phyloP scores from a whole-genome alignment of 92 coral and sea anemone genomes.

The Muricea muricata region DNA sequence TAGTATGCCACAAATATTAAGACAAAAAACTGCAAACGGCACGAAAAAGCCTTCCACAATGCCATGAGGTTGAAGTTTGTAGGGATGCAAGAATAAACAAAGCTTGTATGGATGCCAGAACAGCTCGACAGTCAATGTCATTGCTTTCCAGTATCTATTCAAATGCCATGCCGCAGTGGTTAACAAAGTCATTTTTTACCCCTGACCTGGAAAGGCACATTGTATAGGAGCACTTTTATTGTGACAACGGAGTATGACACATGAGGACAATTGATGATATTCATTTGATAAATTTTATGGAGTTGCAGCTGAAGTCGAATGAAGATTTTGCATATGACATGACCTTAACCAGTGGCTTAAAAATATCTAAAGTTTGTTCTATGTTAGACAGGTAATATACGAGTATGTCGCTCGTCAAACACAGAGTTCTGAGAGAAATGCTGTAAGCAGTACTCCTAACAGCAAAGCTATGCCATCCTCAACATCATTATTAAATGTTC shows the following conservation, averaged over 20 bases:
- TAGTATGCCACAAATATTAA: no score
- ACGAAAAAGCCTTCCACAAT: no score
- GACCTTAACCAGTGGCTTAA: constrained; percentile 28
- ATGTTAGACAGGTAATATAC: constrained; percentile 47
- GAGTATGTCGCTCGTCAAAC: constrained; percentile 20
- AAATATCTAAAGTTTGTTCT: constrained; percentile 49
- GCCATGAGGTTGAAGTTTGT: no score
- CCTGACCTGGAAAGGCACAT: constrained; percentile 40
- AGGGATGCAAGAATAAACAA: no score
- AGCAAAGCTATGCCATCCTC: no score
- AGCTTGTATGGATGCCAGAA: no score
- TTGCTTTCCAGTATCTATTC: no score
- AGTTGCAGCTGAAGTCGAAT: constrained; percentile 52
- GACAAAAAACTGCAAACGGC: no score
- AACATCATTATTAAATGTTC: no score
- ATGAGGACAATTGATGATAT: constrained; percentile 64
- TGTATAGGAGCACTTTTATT: constrained; percentile 41
- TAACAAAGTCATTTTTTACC: constrained; percentile 13
- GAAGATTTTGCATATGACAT: constrained; percentile 58
- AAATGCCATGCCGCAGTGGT: no score
- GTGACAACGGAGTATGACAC: constrained; percentile 26
- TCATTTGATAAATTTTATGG: constrained; percentile 56
- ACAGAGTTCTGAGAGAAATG: not conserved
- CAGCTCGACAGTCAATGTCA: no score
- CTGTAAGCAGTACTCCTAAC: no score